Evolutionary conservation across 2,113 vertebrate genomes (phyloP), one percentile per base, ranked within the genome.

Genomic region (Dascyllus trimaculatus): DNA sequence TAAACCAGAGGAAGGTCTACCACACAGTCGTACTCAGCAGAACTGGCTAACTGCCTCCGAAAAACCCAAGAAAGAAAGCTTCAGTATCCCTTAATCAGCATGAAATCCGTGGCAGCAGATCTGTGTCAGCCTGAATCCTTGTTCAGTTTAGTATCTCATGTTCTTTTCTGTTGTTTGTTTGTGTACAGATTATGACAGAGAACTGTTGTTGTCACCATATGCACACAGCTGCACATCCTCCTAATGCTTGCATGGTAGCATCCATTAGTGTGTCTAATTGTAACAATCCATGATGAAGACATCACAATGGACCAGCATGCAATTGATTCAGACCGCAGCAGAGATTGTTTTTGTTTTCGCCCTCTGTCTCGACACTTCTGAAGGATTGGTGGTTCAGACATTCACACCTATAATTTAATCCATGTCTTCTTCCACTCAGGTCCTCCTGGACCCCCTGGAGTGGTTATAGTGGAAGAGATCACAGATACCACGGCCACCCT

Each of bases 391-490:
- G 53, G 22, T 54, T 57, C 5, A 68, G 24, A 62, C 29, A 6
- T 69, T 70, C 38, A 77, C n/a, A 58, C 45, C 21, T 77, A 61
- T 77, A 29, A 75, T 88, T 82, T 52, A 24, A 51, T 77, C 26
- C 11, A 2, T 52, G 8, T 67, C 7, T 77, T 48, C 58, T 49
- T 38, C 48, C 65, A 26, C 43, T 29, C 81, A 99, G 98, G 98
- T 85, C 97, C 98, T 72, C 98, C 98, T 7, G 97, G 98, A 38
- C 95, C 98, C n/a, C 98, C 98, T 32, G 97, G 98, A 66, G 93
- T 99, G 78, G 97, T 99, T 80, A 99, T 99, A 38, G 97, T 99
- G 82, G 98, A 99, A 85, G 98, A 99, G 92, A 98, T 99, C 89
- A 97, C 96, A 0, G 97, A 97, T 35, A 95, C 73, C 73, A 97